phyloP scores from a whole-genome alignment of 2,113 vertebrate genomes.

The Lipotes vexillifer region DNA sequence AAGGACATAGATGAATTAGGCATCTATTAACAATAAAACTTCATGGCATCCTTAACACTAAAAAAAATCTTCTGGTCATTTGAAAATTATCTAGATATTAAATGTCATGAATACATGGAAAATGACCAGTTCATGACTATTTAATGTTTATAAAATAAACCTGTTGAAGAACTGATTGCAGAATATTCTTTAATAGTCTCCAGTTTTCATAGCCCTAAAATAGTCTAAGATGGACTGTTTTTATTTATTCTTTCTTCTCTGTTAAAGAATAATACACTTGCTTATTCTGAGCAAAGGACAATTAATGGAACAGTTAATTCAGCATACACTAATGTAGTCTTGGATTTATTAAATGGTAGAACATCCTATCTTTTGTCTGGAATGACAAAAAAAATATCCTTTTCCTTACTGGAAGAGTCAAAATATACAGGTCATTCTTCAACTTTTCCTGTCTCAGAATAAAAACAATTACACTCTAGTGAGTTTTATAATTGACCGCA shows the following conservation, averaged over 20 bases:
- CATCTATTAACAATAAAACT: not conserved
- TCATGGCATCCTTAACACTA: not conserved
- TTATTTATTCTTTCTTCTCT: not conserved
- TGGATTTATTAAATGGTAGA: not conserved
- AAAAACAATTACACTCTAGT: not conserved
- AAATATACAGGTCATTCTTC: not conserved
- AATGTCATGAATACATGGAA: not conserved
- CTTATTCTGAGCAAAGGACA: not conserved
- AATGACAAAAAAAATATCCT: not conserved
- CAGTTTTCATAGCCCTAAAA: not conserved
- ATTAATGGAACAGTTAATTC: not conserved
- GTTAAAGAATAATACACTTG: not conserved
- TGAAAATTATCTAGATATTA: conserved; percentile 34
- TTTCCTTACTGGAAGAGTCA: not conserved
- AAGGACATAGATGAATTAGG: not conserved
- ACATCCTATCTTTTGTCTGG: not conserved
- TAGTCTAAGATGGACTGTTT: not conserved
- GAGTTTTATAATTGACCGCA: not conserved
- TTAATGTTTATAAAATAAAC: not conserved
- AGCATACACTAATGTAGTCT: not conserved
- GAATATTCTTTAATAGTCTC: not conserved
- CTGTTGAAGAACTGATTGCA: not conserved
- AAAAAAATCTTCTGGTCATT: not conserved
- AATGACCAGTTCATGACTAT: not conserved
- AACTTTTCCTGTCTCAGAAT: not conserved